phyloP scores from a whole-genome alignment of 2,797 vertebrate species.

The Chaenodraco wilsoni region DNA sequence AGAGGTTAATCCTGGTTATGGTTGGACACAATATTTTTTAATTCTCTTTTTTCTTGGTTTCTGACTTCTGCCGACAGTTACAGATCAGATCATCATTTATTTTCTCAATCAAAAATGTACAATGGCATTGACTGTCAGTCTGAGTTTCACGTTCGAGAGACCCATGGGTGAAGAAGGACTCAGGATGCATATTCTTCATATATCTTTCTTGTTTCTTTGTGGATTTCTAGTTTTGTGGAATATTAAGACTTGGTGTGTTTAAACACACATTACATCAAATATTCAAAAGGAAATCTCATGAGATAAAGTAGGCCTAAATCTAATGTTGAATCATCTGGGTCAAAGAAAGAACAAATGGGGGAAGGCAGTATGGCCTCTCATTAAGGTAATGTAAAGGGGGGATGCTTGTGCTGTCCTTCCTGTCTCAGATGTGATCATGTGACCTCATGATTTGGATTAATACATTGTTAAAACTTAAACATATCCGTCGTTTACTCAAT shows the following conservation, averaged over 20 bases:
- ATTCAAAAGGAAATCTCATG: neutral
- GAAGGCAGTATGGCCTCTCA: neutral
- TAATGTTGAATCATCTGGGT: neutral
- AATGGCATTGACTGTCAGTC: too few relatives aligned
- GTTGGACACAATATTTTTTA: neutral
- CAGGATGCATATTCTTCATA: neutral
- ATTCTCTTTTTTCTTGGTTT: neutral
- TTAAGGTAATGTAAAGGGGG: neutral
- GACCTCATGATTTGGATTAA: neutral
- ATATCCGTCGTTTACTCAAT: neutral
- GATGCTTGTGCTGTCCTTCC: neutral
- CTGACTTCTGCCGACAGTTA: too few relatives aligned
- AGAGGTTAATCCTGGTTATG: neutral
- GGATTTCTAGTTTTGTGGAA: neutral
- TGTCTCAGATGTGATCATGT: conserved; percentile 3
- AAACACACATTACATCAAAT: neutral
- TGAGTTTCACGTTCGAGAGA: neutral
- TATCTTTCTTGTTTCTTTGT: neutral
- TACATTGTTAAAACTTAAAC: neutral
- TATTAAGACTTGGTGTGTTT: neutral
- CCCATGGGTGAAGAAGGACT: neutral
- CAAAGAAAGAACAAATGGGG: neutral
- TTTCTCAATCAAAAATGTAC: too few relatives aligned
- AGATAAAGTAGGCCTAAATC: neutral
- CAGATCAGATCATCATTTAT: too few relatives aligned